Percentiles rank a stretch among this genome's conserved stretches.
Conservation (phyloP, 2,797 vertebrate genomes). For the Coracias cyanogaster region DNA sequence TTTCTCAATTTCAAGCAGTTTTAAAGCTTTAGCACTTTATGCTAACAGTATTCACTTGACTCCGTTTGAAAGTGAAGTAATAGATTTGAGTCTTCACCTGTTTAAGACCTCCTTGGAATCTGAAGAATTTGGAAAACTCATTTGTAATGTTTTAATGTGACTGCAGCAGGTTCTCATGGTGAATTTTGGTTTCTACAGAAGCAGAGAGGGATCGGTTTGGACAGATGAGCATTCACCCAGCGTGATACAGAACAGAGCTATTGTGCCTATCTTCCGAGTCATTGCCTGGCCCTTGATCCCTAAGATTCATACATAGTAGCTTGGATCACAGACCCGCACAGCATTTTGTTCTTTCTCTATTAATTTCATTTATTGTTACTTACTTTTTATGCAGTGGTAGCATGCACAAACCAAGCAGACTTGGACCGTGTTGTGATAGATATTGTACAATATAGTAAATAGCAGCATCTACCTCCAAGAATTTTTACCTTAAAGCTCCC, state of each 20-base stretch:
- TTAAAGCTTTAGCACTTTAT: neutral
- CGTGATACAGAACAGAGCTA: neutral
- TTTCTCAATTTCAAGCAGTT: neutral
- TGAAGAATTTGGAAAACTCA: neutral
- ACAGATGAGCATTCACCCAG: neutral
- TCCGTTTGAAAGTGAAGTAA: neutral
- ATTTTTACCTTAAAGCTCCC: neutral
- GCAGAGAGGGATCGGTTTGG: neutral
- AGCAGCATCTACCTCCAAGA: neutral
- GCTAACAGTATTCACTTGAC: neutral
- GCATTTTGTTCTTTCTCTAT: neutral
- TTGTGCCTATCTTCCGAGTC: neutral
- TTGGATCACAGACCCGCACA: neutral
- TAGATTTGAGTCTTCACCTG: neutral
- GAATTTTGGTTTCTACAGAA: neutral
- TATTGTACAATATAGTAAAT: neutral
- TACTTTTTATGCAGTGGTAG: neutral
- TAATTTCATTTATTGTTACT: neutral
- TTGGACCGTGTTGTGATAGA: neutral
- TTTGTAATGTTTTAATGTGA: neutral
- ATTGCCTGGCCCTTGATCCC: neutral
- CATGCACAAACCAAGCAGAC: neutral
- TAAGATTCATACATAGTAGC: neutral
- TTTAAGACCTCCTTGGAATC: neutral
- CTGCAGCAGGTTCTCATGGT: neutral